These are phyloP conservation scores for Clanis bilineata DNA, from an alignment of 2,888 invertebrate genomes.

Conservation along the genomic window DNA sequence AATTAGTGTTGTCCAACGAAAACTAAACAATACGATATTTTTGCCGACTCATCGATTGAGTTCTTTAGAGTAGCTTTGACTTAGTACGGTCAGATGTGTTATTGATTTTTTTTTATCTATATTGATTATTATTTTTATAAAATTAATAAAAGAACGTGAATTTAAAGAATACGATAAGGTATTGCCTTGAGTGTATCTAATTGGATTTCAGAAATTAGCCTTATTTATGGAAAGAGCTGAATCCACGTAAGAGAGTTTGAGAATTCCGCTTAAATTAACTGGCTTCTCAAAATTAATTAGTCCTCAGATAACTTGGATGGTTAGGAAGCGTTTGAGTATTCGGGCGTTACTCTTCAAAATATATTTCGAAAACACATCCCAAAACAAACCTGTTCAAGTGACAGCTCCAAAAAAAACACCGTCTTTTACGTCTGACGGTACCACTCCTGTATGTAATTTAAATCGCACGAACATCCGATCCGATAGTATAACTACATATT, in stretches of 20 bases:
- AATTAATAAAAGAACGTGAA: no score
- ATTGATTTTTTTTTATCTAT: background rate
- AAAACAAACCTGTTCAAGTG: background rate
- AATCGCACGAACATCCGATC: constrained; percentile 42
- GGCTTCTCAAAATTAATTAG: no score
- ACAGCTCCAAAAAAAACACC: background rate
- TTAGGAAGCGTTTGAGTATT: no score
- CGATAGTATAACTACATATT: constrained; percentile 53
- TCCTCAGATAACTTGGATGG: no score
- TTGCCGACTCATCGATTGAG: constrained; percentile 27
- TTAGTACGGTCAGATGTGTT: constrained; percentile 6
- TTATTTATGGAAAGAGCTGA: no score
- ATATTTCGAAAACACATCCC: background rate
- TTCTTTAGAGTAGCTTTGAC: background rate
- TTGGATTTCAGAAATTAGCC: no score
- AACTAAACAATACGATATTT: constrained; percentile 25
- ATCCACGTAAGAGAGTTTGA: no score
- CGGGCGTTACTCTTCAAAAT: background rate
- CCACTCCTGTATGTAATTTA: constrained; percentile 35
- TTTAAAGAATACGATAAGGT: no score
- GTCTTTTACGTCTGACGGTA: constrained; percentile 11
- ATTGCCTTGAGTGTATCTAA: no score
- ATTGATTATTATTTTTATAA: no score
- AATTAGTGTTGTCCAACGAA: constrained; percentile 26
- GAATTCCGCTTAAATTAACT: no score